Conservation (phyloP, 2,797 vertebrate species). For the Phaenicophaeus curvirostris region DNA sequence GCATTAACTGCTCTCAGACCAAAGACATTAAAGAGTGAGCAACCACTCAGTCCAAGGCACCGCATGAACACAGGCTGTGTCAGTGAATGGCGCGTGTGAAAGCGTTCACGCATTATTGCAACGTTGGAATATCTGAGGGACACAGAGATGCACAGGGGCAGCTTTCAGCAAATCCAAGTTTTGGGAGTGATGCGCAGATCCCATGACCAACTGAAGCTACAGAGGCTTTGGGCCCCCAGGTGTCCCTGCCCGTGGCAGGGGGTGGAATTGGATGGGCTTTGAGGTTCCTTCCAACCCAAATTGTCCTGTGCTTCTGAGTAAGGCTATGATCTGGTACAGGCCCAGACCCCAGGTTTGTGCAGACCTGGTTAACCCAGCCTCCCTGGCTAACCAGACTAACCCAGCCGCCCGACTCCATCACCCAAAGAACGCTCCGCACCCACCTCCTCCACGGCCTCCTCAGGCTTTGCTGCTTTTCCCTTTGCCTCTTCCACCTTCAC, state of each 20-base stretch:
- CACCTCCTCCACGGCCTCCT: slow-evolving; percentile 88
- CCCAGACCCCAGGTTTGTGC: not conserved
- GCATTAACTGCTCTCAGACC: accelerated
- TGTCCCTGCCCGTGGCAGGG: too few relatives aligned
- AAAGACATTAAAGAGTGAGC: accelerated
- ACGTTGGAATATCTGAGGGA: not conserved
- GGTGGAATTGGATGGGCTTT: too few relatives aligned
- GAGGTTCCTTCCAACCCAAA: too few relatives aligned
- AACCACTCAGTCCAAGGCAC: accelerated
- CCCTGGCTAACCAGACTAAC: too few relatives aligned
- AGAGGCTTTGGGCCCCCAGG: not conserved
- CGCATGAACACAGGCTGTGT: accelerated
- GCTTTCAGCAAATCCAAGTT: not conserved
- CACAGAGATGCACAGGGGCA: accelerated
- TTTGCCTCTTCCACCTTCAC: slow-evolving; percentile 86
- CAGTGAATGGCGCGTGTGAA: accelerated
- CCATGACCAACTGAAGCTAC: accelerated
- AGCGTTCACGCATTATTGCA: accelerated
- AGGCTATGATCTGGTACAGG: accelerated
- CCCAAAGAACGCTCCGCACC: not conserved
- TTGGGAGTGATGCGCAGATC: too few relatives aligned
- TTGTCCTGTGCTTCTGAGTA: too few relatives aligned
- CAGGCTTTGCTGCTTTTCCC: slow-evolving; percentile 82
- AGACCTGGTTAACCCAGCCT: not conserved
- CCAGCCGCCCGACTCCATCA: accelerated